Conservation (phyloP, 2,888 invertebrate species). For the Amphipoea oculea region DNA sequence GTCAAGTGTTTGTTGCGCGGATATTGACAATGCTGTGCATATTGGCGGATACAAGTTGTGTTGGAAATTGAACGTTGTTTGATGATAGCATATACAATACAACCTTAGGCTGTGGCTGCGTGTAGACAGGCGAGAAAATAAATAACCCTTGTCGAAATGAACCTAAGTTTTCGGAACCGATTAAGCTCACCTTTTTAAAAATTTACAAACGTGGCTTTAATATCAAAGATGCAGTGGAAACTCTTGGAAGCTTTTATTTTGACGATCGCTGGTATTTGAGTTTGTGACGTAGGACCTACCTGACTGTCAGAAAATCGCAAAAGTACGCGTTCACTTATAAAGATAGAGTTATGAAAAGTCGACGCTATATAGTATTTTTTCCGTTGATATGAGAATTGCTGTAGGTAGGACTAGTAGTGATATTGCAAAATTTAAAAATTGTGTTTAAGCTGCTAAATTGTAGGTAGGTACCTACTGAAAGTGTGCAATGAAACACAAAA, state of each 20-base stretch:
- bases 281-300: background rate
- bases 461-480: no score
- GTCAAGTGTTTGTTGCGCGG: slow-evolving; percentile 40
- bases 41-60: slow-evolving; percentile 15
- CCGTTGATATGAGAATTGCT: background rate
- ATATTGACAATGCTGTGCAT: slow-evolving; percentile 40
- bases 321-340: background rate
- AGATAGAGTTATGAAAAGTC: background rate
- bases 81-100: background rate
- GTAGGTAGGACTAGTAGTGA: background rate
- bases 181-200: background rate
- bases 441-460: background rate
- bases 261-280: background rate
- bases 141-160: background rate
- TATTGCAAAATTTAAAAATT: background rate
- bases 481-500: background rate
- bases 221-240: background rate
- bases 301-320: background rate
- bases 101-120: slow-evolving; percentile 2
- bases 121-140: background rate
- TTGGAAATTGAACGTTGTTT: slow-evolving; percentile 26
- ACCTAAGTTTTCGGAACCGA: background rate
- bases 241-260: background rate
- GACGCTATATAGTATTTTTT: no score
- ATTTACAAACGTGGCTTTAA: background rate